These are phyloP conservation scores for Orthosia cruda DNA, from an alignment of 2,888 invertebrate species.

Conservation along the genomic window DNA sequence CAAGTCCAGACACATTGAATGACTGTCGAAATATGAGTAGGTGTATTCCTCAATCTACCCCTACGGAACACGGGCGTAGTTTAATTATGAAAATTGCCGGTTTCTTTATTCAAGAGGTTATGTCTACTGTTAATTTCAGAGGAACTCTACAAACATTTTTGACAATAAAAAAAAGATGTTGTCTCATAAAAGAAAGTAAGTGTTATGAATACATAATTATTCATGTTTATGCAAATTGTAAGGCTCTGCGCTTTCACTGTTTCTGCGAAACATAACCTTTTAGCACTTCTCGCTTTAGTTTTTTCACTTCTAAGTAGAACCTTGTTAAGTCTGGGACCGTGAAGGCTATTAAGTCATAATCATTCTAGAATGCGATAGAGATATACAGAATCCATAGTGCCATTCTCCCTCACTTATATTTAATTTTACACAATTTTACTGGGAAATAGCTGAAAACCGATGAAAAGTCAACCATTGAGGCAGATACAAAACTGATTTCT, in stretches of 20 bases:
- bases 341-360: not conserved
- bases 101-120: slow-evolving; percentile 22
- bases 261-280: slow-evolving; percentile 24
- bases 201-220: slow-evolving; percentile 56
- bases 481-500: too few relatives aligned
- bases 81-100: slow-evolving; percentile 6
- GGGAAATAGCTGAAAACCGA: not conserved
- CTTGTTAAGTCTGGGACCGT: not conserved
- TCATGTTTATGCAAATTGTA: slow-evolving; percentile 60
- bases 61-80: not conserved
- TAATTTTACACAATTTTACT: too few relatives aligned
- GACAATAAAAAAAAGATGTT: slow-evolving; percentile 16
- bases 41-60: too few relatives aligned
- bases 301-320: slow-evolving; percentile 3
- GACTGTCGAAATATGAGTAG: not conserved
- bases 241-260: slow-evolving; percentile 4
- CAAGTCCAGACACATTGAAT: too few relatives aligned
- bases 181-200: slow-evolving; percentile 31
- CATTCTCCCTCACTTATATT: not conserved
- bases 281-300: slow-evolving; percentile 3
- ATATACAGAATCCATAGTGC: too few relatives aligned
- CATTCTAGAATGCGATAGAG: too few relatives aligned
- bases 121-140: slow-evolving; percentile 27
- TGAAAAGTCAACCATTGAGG: not conserved
- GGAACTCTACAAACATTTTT: slow-evolving; percentile 13